Evolutionary conservation across 2,797 vertebrate species (phyloP), one percentile per base, ranked within the genome.

Genomic region (Epinephelus awoara): DNA sequence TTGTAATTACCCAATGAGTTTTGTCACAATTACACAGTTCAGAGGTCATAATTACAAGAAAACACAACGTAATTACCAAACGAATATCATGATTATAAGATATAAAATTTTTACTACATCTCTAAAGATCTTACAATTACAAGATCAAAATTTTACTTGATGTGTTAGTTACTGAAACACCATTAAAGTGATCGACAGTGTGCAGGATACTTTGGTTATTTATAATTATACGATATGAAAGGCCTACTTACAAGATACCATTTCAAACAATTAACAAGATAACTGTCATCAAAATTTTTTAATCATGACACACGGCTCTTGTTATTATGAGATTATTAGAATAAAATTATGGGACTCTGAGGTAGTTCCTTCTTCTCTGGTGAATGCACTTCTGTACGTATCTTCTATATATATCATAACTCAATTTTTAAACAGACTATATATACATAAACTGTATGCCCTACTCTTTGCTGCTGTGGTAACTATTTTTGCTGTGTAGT

Each of bases 381-480:
- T 81, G 74, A 82, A 67, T 66, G 50, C 38, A 1, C n/a, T 49
- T 59, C 29, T 40, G n/a, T 12, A 40, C 14, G 34, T 52, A 38
- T 71, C 7, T 50, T n/a, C 0, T 23, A 29, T 29, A 29, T 29
- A 29, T 29, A 29, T 29, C 27, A 29, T 29, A 29, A 6, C 27
- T 29, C 27, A 29, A 29, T 29, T 47, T 34, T 7, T 15, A 13
- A 7, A 15, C 6, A 21, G 51, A 58, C 27, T 58, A 1, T 5
- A 38, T 63, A 23, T 77, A 6, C 9, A 34, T 42, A 12, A 42
- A 18, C 38, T 25, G 14, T 34, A 19, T 2, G 17, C 0, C 25
- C 5, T 25, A 6, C 47, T 64, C 18, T 34, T 49, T 64, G 38
- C 17, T 61, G 46, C 42, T 62, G 62, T 9, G 38, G 17, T n/a